Percentiles rank a stretch among this genome's conserved stretches.
Conservation (phyloP, 23 tunicate species). For the Botrylloides violaceus region DNA sequence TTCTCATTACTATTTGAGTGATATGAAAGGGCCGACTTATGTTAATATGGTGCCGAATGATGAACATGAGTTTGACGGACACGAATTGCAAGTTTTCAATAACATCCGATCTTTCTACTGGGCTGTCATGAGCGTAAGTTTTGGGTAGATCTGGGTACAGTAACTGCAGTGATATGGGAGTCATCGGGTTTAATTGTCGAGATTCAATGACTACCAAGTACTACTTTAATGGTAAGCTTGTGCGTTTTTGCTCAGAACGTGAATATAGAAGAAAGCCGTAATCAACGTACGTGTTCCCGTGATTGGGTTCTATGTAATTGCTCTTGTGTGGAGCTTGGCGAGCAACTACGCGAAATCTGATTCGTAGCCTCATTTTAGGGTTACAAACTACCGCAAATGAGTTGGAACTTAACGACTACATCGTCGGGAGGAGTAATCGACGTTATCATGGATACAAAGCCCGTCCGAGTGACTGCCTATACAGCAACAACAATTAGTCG, state of each 20-base stretch:
- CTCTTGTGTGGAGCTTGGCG: no score
- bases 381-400: conserved; percentile 47
- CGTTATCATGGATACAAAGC: conserved; percentile 56
- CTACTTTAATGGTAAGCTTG: no score
- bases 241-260: no score
- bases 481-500: conserved; percentile 3
- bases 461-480: conserved; percentile 39
- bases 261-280: no score
- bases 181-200: no score
- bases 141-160: no score
- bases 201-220: no score
- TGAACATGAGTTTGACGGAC: conserved; percentile 32
- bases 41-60: conserved; percentile 35
- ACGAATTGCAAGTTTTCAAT: conserved; percentile 23
- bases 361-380: no score
- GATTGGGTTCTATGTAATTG: no score
- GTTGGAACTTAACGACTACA: conserved; percentile 59
- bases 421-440: conserved; percentile 73
- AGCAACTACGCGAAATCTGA: no score
- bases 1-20: conserved; percentile 37
- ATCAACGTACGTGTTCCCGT: no score
- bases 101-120: conserved; percentile 19
- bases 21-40: conserved; percentile 33
- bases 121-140: conserved; percentile 12
- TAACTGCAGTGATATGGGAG: no score